phyloP scores from a whole-genome alignment of 1,140 invertebrate species.

The Spodoptera frugiperda region DNA sequence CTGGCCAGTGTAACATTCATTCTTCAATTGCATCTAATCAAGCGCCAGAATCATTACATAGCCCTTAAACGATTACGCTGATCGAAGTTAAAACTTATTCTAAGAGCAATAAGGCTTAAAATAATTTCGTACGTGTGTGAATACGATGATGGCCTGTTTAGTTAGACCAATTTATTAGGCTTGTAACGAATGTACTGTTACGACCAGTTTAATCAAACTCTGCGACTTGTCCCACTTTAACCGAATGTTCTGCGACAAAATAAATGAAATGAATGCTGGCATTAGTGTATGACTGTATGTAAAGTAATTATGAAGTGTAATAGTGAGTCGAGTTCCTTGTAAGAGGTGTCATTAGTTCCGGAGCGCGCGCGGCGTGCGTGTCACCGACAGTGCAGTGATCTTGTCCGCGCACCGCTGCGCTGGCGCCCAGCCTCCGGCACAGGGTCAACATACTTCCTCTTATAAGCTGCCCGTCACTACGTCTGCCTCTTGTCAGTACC shows the following conservation, averaged over 20 bases:
- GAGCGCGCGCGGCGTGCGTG: too few species aligned
- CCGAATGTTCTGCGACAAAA: too few species aligned
- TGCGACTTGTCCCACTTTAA: conserved; percentile 19
- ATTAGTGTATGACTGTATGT: too few species aligned
- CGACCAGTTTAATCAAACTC: conserved; percentile 39
- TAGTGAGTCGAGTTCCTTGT: too few species aligned
- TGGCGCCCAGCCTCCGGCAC: conserved; percentile 1
- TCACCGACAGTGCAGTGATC: background rate
- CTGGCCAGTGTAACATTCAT: too few species aligned
- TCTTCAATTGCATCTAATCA: conserved; percentile 57
- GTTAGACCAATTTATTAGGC: conserved; percentile 43
- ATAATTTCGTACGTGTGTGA: background rate
- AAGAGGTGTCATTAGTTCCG: too few species aligned
- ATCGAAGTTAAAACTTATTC: background rate
- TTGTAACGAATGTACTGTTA: conserved; percentile 26
- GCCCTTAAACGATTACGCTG: background rate
- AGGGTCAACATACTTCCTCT: conserved; percentile 25
- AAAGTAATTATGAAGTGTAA: too few species aligned
- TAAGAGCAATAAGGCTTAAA: too few species aligned
- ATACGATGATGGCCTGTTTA: conserved; percentile 23
- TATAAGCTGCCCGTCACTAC: background rate
- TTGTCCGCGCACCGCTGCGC: background rate
- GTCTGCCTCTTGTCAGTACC: too few species aligned
- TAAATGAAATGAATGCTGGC: too few species aligned
- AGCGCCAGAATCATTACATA: conserved; percentile 28